Evolutionary conservation across 2,888 invertebrate genomes (phyloP).

Genomic region (Lamproptera curius): DNA sequence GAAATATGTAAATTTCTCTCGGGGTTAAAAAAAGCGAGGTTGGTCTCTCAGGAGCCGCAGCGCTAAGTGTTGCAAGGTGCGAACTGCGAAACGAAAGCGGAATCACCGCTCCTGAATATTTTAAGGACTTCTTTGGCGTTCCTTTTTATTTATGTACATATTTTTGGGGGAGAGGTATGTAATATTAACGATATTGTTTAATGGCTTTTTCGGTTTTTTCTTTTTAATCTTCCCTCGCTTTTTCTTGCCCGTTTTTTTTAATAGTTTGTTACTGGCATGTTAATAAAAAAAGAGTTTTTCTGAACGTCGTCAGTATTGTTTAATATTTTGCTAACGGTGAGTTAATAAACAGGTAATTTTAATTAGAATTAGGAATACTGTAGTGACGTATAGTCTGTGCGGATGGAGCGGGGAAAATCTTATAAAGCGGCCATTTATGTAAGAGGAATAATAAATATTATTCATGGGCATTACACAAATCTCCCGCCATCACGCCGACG

Average conservation of each 20-base stretch:
- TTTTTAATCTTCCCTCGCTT: slow-evolving; percentile 1
- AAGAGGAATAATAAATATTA: slow-evolving; percentile 40
- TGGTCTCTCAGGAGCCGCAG: slow-evolving; percentile 35
- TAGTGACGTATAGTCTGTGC: too few relatives aligned
- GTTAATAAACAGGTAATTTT: too few relatives aligned
- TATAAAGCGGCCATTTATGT: not conserved
- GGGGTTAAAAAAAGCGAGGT: slow-evolving; percentile 36
- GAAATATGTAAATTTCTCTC: slow-evolving; percentile 61
- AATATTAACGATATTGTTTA: slow-evolving; percentile 45
- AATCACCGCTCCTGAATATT: slow-evolving; percentile 52
- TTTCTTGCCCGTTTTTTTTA: too few relatives aligned
- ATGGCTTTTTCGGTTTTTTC: not conserved
- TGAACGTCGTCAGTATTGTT: too few relatives aligned
- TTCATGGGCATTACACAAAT: slow-evolving; percentile 67
- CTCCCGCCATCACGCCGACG: slow-evolving; percentile 59
- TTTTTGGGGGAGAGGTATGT: slow-evolving; percentile 40
- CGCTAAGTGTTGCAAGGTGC: slow-evolving; percentile 50
- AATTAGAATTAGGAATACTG: too few relatives aligned
- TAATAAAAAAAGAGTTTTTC: too few relatives aligned
- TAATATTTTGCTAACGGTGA: too few relatives aligned
- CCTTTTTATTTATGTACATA: slow-evolving; percentile 53
- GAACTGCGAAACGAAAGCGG: slow-evolving; percentile 35
- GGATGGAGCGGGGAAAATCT: not conserved
- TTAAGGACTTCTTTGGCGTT: slow-evolving; percentile 53
- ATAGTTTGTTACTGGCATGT: not conserved